Evolutionary conservation across 2,888 invertebrate genomes (phyloP), one percentile per base, ranked within the genome.

Genomic region (Eupithecia vulgata): DNA sequence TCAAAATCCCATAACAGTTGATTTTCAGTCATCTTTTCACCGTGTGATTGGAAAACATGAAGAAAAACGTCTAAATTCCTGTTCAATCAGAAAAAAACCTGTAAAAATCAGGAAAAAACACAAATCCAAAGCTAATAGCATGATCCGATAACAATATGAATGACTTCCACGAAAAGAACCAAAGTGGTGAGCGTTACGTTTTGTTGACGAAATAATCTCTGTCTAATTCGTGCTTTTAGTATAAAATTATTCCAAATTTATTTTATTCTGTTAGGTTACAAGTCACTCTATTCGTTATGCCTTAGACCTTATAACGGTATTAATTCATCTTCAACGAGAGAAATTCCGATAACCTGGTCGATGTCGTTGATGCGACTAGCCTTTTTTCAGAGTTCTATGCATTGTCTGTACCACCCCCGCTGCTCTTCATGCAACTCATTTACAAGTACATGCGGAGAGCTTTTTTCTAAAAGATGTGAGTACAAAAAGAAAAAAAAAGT

Each of bases 351-450:
- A n/a, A 7, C 45, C 45, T 2, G n/a, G 7, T 45, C 17, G 45
- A 2, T 7, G 10, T 21, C 10, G 10, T 21, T 21, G 6, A 21
- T 21, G 48, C 48, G n/a, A 10, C n/a, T 52, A 52, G 21, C 21
- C 52, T 3, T 57, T 59, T 78, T 79, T 37, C 71, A 78, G 79
- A 74, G 34, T 34, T 73, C 30, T 75, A 48, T 62, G 66, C 73
- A 15, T 21, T 77, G 62, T 72, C 73, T 6, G n/a, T 79, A 13
- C 80, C 79, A 15, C 79, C 79, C 5, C 78, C 79, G 42, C 12
- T 78, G 61, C 21, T 79, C 37, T 57, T 79, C 25, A 72, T 78
- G 67, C 76, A 75, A 66, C 70, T 70, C 69, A 30, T 70, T 40
- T 70, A 75, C 61, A 78, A 76, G 42, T 77, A 69, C 40, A 37